Base-by-base conservation (phyloP, 2,888 invertebrate species). In the Polietes domitor region DNA sequence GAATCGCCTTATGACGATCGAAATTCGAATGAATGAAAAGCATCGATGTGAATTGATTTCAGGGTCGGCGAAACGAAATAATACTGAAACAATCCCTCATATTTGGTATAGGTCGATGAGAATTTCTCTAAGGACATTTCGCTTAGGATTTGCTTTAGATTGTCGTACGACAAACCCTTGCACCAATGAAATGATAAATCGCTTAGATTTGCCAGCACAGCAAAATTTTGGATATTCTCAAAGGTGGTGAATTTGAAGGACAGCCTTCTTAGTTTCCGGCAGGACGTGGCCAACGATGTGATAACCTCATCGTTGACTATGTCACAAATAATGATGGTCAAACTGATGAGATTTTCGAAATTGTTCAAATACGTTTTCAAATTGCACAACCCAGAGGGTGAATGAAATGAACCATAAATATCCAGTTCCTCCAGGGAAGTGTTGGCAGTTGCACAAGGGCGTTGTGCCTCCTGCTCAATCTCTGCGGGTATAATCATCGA, bases 121-220 rank as follows among this genome's bases (percentile, higher is more conserved):
- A 72, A 72, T n/a, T 53, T 53, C 32, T 55, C 37, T 19, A 72
- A 19, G 10, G 28, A 6, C 55, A 72, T 72, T 43, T 55, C 55
- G 12, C 37, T 55, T 28, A 72, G 53, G n/a, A 72, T 53, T 4
- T 72, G 32, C 21, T 19, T 53, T 53, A 72, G 19, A n/a, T 72
- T 72, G 0, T 32, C 55, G 15, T 72, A 55, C 4, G 53, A 28
- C 32, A 72, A 72, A 28, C 72, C 72, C 10, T 55, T 32, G 53
- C 72, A 53, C 19, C 21, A 55, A 37, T 37, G 10, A 28, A 72
- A 19, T 7, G 32, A 32, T 10, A 72, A 37, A 5, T 72, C 72
- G 3, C 10, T 55, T 1, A 72, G 26, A 53, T 3, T 19, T 7
- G 6, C n/a, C 2, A 72, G 19, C 0, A 50, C 15, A 1, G 32